A percentile compares a stretch with the other conserved stretches of the same genome.
phyloP scores from a whole-genome alignment of 2,797 vertebrate species.

The Fistularia tabacaria region DNA sequence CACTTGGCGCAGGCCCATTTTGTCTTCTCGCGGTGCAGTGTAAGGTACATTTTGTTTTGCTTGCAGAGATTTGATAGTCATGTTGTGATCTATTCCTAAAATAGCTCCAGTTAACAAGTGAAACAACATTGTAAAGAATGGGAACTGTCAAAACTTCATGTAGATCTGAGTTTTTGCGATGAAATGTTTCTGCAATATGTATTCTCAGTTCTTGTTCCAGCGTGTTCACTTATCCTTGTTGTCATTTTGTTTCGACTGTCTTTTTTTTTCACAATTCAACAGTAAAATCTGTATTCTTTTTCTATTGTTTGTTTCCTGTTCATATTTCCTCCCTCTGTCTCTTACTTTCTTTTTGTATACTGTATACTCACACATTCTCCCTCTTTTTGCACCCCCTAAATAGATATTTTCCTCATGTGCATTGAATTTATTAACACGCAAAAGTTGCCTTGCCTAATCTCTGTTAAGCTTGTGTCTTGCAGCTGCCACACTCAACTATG shows the following conservation, averaged over 20 bases:
- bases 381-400: slow-evolving; percentile 25
- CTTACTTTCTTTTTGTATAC: slow-evolving; percentile 8
- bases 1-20: neutral
- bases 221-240: slow-evolving; percentile 1
- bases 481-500: slow-evolving; percentile 50
- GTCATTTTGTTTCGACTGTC: slow-evolving; percentile 15
- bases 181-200: slow-evolving; percentile 6
- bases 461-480: slow-evolving; percentile 41
- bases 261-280: neutral
- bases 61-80: neutral
- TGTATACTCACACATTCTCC: slow-evolving; percentile 19
- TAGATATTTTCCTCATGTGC: slow-evolving; percentile 5
- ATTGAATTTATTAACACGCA: slow-evolving; percentile 39
- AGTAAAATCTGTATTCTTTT: neutral
- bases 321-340: slow-evolving; percentile 1
- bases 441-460: slow-evolving; percentile 29
- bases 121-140: neutral
- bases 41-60: neutral
- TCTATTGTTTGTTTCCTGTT: slow-evolving; percentile 4
- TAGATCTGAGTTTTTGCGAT: neutral
- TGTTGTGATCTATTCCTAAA: neutral
- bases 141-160: neutral
- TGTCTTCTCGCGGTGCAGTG: neutral
- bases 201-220: neutral
- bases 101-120: neutral